These are phyloP conservation scores for Megathymus violae DNA, from an alignment of 1,140 invertebrate genomes.

Conservation along the genomic window DNA sequence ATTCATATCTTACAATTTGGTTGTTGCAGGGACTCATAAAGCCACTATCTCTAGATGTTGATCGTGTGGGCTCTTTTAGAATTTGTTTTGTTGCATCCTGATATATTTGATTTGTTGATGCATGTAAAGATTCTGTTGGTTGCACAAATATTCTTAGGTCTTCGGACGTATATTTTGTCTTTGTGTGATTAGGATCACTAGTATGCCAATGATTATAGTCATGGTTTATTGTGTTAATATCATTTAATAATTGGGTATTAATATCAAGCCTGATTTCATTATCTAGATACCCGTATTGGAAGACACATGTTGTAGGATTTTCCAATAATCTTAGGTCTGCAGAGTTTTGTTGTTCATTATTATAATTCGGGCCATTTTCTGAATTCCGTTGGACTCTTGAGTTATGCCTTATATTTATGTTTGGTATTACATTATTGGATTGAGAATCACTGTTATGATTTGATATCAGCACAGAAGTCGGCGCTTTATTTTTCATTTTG, in stretches of 20 bases:
- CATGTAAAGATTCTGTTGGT: background rate
- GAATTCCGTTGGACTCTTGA: background rate
- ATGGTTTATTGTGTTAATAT: background rate
- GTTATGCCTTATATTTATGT: background rate
- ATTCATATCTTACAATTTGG: slow-evolving; percentile 15
- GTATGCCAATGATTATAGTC: background rate
- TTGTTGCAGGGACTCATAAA: slow-evolving; percentile 21
- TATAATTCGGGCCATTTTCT: no score
- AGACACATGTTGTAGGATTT: background rate
- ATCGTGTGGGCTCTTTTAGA: slow-evolving; percentile 15
- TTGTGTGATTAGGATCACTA: background rate
- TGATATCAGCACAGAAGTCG: no score
- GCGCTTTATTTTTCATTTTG: background rate
- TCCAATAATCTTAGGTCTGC: background rate
- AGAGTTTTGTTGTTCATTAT: background rate
- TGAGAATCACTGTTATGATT: background rate
- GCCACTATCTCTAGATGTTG: slow-evolving; percentile 26
- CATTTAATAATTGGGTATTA: background rate
- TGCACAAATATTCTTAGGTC: background rate
- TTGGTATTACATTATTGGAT: background rate
- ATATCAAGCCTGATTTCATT: slow-evolving; percentile 2
- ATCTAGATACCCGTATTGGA: no score
- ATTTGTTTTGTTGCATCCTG: background rate
- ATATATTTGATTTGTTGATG: background rate
- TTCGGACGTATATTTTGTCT: background rate